A percentile compares a stretch with the other conserved stretches of the same genome.
Evolutionary conservation across 1,140 invertebrate species (phyloP).

Genomic region (Anastatus disparis): DNA sequence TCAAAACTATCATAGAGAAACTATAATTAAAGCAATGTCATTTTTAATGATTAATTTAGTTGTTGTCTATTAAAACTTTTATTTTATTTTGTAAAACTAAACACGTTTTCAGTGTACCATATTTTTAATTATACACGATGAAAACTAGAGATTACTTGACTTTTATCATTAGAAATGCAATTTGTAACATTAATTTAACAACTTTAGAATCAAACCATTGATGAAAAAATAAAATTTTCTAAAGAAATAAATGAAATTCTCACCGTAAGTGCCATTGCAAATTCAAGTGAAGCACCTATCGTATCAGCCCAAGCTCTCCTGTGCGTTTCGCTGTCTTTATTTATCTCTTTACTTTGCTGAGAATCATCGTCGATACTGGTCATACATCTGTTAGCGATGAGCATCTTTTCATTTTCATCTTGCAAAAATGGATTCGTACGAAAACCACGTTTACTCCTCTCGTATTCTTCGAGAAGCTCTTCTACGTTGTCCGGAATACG

Average conservation of each 20-base stretch:
- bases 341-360: constrained; percentile 78
- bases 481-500: constrained; percentile 58
- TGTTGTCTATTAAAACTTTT: too few relatives aligned
- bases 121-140: too few relatives aligned
- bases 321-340: constrained; percentile 79
- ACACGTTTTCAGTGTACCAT: too few relatives aligned
- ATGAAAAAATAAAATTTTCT: too few relatives aligned
- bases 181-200: too few relatives aligned
- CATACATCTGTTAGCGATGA: constrained; percentile 57
- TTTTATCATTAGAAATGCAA: too few relatives aligned
- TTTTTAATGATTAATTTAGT: too few relatives aligned
- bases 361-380: constrained; percentile 78
- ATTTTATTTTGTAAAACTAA: too few relatives aligned
- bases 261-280: constrained; percentile 57
- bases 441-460: constrained; percentile 71
- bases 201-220: too few relatives aligned
- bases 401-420: constrained; percentile 42
- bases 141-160: too few relatives aligned
- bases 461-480: constrained; percentile 72
- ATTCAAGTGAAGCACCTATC: constrained; percentile 70
- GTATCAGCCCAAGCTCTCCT: constrained; percentile 75
- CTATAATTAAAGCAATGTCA: too few relatives aligned
- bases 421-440: constrained; percentile 61
- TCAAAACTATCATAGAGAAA: too few relatives aligned
- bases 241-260: constrained; percentile 22